Evolutionary conservation across 2,113 vertebrate genomes (phyloP), one percentile per base, ranked within the genome.

Genomic region (Ammodytes dubius): DNA sequence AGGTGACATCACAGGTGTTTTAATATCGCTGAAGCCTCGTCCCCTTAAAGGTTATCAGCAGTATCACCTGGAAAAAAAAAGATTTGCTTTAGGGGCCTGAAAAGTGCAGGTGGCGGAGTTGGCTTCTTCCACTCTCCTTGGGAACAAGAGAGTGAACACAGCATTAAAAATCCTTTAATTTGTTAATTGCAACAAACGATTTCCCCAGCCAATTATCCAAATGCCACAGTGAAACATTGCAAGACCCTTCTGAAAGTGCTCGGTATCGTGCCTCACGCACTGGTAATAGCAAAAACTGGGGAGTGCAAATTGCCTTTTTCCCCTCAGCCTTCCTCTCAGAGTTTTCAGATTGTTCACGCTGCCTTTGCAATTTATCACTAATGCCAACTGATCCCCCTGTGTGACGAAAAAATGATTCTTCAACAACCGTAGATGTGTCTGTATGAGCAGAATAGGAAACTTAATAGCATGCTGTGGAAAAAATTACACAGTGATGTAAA

Each of bases 161-260:
- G 86, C 86, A 88, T 87, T 90, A 83, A 87, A 89, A 88, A 87
- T 77, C 85, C 89, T 93, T 93, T 87, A 77, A 91, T 93, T 92
- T 90, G 82, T 85, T 91, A 92, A 91, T 92, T 90, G 86, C 83
- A 57, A 67, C 56, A 82, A 90, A 84, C 74, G 84, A 93, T 91
- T 86, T 90, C 83, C 85, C 86, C 47, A 82, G 87, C 87, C 92
- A 92, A 92, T 94, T 93, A 93, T 86, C 81, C 72, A 92, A 91
- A 93, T 92, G 90, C 70, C 90, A 91, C 69, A 6, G 82, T 92
- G 91, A 91, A 90, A 79, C 90, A 88, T 81, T 83, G 80, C 74
- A 15, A 81, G 83, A 82, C 79, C 86, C 84, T 77, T 80, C 85
- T 87, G 64, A 81, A 88, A 88, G 83, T 83, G 88, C 77, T 79